Percentiles rank a stretch among this genome's conserved stretches.
phyloP scores from a whole-genome alignment of 2,888 invertebrate species.

The Diloba caeruleocephala region DNA sequence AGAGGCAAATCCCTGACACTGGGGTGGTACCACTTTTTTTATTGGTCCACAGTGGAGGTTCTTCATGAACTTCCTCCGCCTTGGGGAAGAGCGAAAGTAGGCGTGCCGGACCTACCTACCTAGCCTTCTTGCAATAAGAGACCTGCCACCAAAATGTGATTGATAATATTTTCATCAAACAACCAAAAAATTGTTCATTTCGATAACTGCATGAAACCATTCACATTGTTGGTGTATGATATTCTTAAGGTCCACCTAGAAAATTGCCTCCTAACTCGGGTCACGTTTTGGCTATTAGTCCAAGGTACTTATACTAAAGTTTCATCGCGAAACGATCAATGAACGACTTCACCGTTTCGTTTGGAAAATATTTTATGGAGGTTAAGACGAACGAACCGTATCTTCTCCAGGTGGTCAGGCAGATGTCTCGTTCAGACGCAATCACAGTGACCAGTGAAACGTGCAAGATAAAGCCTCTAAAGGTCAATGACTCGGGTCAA shows the following conservation, averaged over 20 bases:
- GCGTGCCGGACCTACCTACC: no score
- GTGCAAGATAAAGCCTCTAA: slow-evolving; percentile 54
- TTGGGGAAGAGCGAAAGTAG: no score
- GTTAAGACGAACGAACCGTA: slow-evolving; percentile 53
- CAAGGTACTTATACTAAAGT: slow-evolving; percentile 83
- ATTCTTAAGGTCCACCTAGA: slow-evolving; percentile 77
- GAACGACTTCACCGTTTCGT: slow-evolving; percentile 71
- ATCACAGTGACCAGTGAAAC: slow-evolving; percentile 66
- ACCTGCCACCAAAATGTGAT: no score
- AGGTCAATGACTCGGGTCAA: slow-evolving; percentile 56
- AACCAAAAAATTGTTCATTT: neutral
- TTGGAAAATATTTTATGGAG: slow-evolving; percentile 78
- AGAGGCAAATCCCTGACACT: no score
- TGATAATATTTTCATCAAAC: no score
- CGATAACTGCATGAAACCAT: slow-evolving; percentile 59
- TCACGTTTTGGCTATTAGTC: slow-evolving; percentile 86
- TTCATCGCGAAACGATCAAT: slow-evolving; percentile 84
- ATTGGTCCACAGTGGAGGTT: no score
- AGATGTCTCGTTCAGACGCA: slow-evolving; percentile 51
- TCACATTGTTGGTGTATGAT: slow-evolving; percentile 82
- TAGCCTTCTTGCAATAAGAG: no score
- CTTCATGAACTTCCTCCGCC: no score
- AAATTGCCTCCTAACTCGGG: slow-evolving; percentile 80
- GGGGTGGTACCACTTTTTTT: no score
- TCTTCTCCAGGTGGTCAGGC: slow-evolving; percentile 49